phyloP scores from a whole-genome alignment of 92 coral and sea anemone species.

The Diadumene lineata region DNA sequence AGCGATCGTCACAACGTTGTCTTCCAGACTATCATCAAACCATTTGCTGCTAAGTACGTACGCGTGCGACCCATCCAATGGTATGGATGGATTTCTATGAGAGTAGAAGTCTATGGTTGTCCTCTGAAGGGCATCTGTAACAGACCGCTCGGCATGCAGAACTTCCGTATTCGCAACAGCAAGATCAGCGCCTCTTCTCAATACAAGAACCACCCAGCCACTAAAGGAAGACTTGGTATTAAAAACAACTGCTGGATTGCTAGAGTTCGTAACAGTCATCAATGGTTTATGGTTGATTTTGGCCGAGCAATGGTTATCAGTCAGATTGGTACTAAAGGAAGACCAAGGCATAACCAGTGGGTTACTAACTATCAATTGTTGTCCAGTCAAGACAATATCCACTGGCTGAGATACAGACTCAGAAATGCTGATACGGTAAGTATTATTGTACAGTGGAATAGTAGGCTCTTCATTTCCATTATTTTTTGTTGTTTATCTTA shows the following conservation, averaged over 20 bases:
- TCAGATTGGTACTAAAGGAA: conserved; percentile 73
- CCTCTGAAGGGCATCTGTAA: conserved; percentile 64
- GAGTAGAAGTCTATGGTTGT: conserved; percentile 78
- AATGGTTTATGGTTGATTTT: conserved; percentile 83
- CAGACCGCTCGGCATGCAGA: conserved; percentile 65
- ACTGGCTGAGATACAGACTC: conserved; percentile 73
- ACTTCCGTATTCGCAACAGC: conserved; percentile 43
- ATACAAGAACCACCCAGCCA: conserved; percentile 50
- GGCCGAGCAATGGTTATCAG: conserved; percentile 53
- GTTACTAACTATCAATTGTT: conserved; percentile 52
- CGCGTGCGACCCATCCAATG: conserved; percentile 57
- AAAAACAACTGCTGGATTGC: conserved; percentile 47
- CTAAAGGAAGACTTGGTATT: conserved; percentile 52
- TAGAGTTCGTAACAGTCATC: conserved; percentile 60
- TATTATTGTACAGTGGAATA: not conserved
- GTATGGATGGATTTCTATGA: conserved; percentile 85
- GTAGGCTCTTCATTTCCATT: too few relatives aligned
- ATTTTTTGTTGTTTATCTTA: too few relatives aligned
- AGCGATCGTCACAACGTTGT: conserved; percentile 67
- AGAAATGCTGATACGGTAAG: conserved; percentile 63
- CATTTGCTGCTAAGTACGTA: conserved; percentile 49
- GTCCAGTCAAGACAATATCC: conserved; percentile 69
- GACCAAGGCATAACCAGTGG: conserved; percentile 71
- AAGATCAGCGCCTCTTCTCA: conserved; percentile 64
- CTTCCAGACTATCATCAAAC: conserved; percentile 40